Percentiles rank a stretch among this genome's conserved stretches.
Evolutionary conservation across 2,797 vertebrate genomes (phyloP).

Genomic region (Mycteria americana): DNA sequence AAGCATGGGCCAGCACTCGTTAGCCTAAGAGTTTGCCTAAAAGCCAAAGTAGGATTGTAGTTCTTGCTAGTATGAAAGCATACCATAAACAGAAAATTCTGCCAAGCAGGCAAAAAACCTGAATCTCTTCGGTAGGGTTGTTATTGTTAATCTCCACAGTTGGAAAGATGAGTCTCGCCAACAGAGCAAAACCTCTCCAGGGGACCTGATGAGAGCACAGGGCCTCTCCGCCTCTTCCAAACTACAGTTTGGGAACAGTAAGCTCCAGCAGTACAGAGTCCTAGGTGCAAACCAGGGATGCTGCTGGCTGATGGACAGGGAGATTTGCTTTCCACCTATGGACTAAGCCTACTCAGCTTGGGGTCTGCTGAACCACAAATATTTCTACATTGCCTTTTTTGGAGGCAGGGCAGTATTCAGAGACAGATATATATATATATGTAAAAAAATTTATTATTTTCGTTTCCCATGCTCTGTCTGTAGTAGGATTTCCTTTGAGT

Average conservation of each 20-base stretch:
- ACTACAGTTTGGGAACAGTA: neutral
- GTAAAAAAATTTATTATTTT: too few species aligned
- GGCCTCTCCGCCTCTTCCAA: neutral
- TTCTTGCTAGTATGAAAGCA: neutral
- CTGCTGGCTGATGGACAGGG: neutral
- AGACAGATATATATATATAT: neutral
- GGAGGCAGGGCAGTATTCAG: neutral
- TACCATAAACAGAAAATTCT: neutral
- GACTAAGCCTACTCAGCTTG: neutral
- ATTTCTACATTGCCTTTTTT: neutral
- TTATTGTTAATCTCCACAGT: neutral
- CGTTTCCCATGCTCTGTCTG: neutral
- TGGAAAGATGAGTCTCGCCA: neutral
- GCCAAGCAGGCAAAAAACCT: neutral
- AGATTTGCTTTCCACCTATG: neutral
- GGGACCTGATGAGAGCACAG: neutral
- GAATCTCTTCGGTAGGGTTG: neutral
- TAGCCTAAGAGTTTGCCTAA: neutral
- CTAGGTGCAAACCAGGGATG: rapidly evolving
- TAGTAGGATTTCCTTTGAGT: neutral
- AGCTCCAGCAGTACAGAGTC: neutral
- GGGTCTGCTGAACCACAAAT: neutral
- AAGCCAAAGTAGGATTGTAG: neutral
- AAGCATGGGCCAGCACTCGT: neutral
- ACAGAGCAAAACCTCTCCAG: neutral